Evolutionary conservation across 2,113 vertebrate species (phyloP).

Genomic region (Cyprinodon variegatus): DNA sequence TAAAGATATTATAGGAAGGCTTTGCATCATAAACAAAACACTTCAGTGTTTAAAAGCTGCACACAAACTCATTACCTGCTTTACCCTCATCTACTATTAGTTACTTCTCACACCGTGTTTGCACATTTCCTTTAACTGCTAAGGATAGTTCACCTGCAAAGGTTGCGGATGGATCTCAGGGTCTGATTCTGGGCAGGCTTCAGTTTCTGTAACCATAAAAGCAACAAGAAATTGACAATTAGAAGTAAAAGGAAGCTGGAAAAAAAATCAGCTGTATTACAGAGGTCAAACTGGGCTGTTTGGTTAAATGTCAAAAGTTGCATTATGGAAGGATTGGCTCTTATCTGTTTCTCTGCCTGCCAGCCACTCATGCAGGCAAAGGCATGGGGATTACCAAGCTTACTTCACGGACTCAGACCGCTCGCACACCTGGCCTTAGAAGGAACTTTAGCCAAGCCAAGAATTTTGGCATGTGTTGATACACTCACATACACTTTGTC

Average conservation of each 20-base stretch:
- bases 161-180: constrained; percentile 22
- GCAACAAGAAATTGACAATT: neutral
- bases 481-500: constrained; percentile 12
- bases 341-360: constrained; percentile 41
- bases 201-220: constrained; percentile 36
- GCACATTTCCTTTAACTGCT: neutral
- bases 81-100: no score
- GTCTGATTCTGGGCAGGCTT: constrained; percentile 23
- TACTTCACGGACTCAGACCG: constrained; percentile 34
- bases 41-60: neutral
- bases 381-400: constrained; percentile 62
- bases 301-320: constrained; percentile 54
- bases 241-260: neutral
- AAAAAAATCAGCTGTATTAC: constrained; percentile 38
- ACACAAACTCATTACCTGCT: neutral
- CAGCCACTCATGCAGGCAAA: constrained; percentile 61
- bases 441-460: constrained; percentile 59
- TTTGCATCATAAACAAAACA: neutral
- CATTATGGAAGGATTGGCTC: constrained; percentile 54
- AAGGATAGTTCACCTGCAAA: constrained; percentile 58
- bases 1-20: neutral
- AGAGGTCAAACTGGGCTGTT: constrained; percentile 34
- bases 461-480: constrained; percentile 34
- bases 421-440: constrained; percentile 70
- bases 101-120: no score